These are phyloP conservation scores for Huso huso DNA, from an alignment of 2,797 vertebrate species.

Conservation along the genomic window DNA sequence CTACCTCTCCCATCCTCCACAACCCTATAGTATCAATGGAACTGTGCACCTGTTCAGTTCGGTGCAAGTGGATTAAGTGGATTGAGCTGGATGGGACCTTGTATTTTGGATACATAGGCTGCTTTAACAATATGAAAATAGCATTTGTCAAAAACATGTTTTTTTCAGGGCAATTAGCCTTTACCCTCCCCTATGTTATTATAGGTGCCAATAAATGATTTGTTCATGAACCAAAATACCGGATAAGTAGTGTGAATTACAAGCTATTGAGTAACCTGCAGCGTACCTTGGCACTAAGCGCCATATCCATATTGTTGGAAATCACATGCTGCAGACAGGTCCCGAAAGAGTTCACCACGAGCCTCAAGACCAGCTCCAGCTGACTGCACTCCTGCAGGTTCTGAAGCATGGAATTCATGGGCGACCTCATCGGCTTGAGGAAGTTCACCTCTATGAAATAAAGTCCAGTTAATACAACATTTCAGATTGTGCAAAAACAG, in stretches of 20 bases:
- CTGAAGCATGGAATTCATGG: slow-evolving; percentile 67
- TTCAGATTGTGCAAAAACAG: neutral
- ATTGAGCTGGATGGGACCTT: neutral
- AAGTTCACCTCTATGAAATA: slow-evolving; percentile 49
- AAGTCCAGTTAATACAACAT: neutral
- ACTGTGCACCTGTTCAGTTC: neutral
- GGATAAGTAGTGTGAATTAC: neutral
- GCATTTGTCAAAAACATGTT: no score
- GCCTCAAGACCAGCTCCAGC: slow-evolving; percentile 74
- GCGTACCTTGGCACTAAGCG: slow-evolving; percentile 63
- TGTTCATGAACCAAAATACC: neutral
- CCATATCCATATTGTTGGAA: slow-evolving; percentile 69
- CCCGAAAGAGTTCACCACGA: slow-evolving; percentile 64
- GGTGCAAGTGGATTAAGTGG: neutral
- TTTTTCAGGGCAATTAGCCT: no score
- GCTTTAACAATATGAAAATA: no score
- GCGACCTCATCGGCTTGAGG: slow-evolving; percentile 52
- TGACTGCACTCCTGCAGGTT: slow-evolving; percentile 88
- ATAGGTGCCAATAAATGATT: no score
- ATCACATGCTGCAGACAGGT: slow-evolving; percentile 75
- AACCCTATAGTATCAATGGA: neutral
- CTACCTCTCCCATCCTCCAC: no score
- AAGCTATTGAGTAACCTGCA: neutral
- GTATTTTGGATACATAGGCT: no score
- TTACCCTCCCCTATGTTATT: no score